Base-by-base conservation (phyloP, 2,888 invertebrate genomes). In the Trachelus troglodyta region DNA sequence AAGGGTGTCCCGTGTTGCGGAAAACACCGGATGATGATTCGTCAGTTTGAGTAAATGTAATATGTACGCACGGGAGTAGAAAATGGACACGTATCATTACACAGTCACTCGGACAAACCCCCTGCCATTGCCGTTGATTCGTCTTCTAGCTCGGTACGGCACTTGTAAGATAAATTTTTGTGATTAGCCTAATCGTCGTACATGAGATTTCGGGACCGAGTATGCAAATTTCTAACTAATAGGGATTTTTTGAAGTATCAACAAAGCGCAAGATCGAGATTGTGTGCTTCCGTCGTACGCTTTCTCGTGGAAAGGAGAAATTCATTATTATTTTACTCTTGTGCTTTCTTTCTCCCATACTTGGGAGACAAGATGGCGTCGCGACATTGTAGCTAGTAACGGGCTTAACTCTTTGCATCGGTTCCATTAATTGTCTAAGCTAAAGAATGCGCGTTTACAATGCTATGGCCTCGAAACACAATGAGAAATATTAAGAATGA, bases 351-450 rank as follows among this genome's bases (percentile, higher is more conserved):
- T 56, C 9, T 23, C 56, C 56, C 56, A 15, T 1, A 4, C 1
- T 6, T 40, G 40, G 40, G 15, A 40, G 15, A 40, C 40, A 9
- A 56, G 23, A 56, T 56, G 56, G 56, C 56, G 23, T 23, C 56
- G 56, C 23, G 9, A 56, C 23, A 1, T 23, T 3, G 6, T 56
- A 56, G 56, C 23, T 56, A 23, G 23, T 56, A 56, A 15, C 56
- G 23, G 56, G 56, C 56, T 56, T 23, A 9, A 56, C 9, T 56
- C 9, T 56, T 56, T 23, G 23, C 80, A 78, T 82, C 83, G 81
- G 85, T 85, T 85, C 80, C 82, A 83, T 85, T 82, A 84, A 75
- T 56, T 56, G 56, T 79, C 78, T 84, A 85, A 84, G 83, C 84
- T 85, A 84, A 84, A 85, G 85, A 84, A 85, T 2, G 56, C 23